Evolutionary conservation across 2,113 vertebrate species (phyloP).

Genomic region (Agelaius phoeniceus): DNA sequence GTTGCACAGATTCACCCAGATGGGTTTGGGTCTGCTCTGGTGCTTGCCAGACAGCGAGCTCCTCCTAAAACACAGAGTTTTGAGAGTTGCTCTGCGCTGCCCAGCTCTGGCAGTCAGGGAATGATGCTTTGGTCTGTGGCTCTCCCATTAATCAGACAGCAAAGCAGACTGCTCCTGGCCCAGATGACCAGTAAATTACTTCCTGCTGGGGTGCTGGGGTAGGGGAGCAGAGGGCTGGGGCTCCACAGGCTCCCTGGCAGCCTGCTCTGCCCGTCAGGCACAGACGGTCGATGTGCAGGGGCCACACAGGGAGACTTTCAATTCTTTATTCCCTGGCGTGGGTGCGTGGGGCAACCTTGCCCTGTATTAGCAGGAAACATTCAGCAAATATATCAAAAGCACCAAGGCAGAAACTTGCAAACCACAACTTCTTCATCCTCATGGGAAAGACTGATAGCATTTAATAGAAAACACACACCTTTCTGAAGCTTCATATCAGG

Average conservation of each 20-base stretch:
- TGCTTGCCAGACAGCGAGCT: not conserved
- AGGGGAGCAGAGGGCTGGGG: not conserved
- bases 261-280: slow-evolving; percentile 16
- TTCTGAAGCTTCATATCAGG: not conserved
- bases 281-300: not conserved
- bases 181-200: slow-evolving; percentile 20
- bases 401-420: slow-evolving; percentile 28
- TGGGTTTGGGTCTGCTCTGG: not conserved
- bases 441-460: not conserved
- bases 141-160: slow-evolving; percentile 1
- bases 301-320: slow-evolving; percentile 32
- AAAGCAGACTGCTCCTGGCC: not conserved
- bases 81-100: rapidly evolving
- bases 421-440: not conserved
- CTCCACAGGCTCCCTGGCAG: not conserved
- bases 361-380: not conserved
- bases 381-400: slow-evolving; percentile 3
- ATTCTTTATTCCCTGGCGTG: not conserved
- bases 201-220: not conserved
- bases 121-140: not conserved
- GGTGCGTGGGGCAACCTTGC: not conserved
- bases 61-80: not conserved
- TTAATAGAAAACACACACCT: not conserved
- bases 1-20: not conserved
- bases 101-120: rapidly evolving